Percentiles rank a stretch among this genome's conserved stretches.
These are phyloP conservation scores for Apotomis capreana DNA, from an alignment of 2,888 invertebrate genomes.

Conservation along the genomic window DNA sequence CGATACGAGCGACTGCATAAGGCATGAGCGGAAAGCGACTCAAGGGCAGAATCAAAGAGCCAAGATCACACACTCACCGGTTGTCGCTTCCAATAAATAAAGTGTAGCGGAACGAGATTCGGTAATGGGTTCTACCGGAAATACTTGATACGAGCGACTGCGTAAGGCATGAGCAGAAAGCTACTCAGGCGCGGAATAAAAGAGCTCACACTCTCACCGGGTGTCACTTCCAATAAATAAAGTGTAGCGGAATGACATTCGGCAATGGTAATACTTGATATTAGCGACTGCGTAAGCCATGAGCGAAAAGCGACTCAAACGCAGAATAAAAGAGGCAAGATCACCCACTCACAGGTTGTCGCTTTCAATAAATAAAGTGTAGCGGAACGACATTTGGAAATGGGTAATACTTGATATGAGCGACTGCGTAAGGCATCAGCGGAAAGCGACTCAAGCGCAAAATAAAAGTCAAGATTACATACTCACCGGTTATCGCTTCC, in stretches of 20 bases:
- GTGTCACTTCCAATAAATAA: slow-evolving; percentile 28
- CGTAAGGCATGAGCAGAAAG: too few relatives aligned
- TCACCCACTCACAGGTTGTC: too few relatives aligned
- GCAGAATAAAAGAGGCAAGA: too few relatives aligned
- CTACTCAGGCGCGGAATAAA: too few relatives aligned
- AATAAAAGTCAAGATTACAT: too few relatives aligned
- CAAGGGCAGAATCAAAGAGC: too few relatives aligned
- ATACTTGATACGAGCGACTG: too few relatives aligned
- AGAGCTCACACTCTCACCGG: too few relatives aligned
- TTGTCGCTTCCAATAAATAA: background rate
- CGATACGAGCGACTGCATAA: slow-evolving; percentile 28
- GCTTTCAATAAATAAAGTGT: slow-evolving; percentile 38
- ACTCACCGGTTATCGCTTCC: background rate
- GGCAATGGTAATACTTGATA: slow-evolving; percentile 47
- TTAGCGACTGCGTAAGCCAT: background rate
- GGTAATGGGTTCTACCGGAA: too few relatives aligned
- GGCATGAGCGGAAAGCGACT: slow-evolving; percentile 1
- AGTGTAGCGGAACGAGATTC: too few relatives aligned
- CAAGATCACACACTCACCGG: too few relatives aligned
- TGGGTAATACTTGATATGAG: slow-evolving; percentile 45
- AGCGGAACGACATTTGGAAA: slow-evolving; percentile 48
- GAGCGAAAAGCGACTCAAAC: too few relatives aligned
- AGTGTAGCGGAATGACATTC: slow-evolving; percentile 48
- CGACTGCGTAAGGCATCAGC: slow-evolving; percentile 16
- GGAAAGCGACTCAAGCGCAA: background rate